Evolutionary conservation across 23 tunicate genomes (phyloP).

Genomic region (Trididemnum nubilum): DNA sequence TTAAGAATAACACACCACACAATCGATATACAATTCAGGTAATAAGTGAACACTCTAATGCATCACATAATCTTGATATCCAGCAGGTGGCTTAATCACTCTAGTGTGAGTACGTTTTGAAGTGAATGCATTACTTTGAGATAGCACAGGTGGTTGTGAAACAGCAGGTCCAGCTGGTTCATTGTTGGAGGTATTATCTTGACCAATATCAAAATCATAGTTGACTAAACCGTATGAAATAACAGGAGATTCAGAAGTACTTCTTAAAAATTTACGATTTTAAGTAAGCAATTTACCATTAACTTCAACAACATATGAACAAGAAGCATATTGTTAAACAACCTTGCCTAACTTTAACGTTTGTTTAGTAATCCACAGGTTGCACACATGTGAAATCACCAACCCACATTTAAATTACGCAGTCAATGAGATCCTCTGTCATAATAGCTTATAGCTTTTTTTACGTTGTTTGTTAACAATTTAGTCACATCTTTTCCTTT

Average conservation of each 20-base stretch:
- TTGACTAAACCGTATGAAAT: background rate
- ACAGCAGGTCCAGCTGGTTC: background rate
- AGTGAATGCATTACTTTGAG: background rate
- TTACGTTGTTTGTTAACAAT: too few relatives aligned
- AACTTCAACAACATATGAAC: slow-evolving; percentile 3
- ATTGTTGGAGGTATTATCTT: background rate
- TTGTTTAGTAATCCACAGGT: background rate
- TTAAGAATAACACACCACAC: background rate
- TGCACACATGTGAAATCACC: background rate
- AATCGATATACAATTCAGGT: background rate
- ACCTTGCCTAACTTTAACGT: background rate
- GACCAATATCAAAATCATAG: background rate
- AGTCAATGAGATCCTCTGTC: background rate
- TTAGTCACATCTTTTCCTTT: too few relatives aligned
- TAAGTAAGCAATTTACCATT: background rate
- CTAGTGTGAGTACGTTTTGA: background rate
- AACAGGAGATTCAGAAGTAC: background rate
- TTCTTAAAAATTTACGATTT: background rate
- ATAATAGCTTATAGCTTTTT: too few relatives aligned
- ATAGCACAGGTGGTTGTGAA: background rate
- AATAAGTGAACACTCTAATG: too few relatives aligned
- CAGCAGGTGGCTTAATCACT: background rate
- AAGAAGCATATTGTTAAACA: background rate
- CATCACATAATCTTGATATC: background rate
- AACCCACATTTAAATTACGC: background rate